Conservation (phyloP, 2,797 vertebrate genomes). For the Sebastiscus albofasciatus region DNA sequence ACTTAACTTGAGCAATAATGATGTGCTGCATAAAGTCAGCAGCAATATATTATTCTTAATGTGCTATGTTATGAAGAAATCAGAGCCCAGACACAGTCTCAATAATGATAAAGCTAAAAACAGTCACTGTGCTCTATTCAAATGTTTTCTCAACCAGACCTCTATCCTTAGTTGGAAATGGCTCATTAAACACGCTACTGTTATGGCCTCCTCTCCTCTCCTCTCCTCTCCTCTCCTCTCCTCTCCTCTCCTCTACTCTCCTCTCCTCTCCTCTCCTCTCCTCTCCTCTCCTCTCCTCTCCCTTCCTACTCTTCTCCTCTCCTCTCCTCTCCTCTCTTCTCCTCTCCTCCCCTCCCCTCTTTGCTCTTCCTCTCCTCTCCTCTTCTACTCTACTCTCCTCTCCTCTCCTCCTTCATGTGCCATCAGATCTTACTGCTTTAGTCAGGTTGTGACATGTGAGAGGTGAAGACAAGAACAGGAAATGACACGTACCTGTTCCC, state of each 20-base stretch:
- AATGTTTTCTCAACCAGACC: not conserved
- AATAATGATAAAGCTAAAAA: not conserved
- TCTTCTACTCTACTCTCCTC: not conserved
- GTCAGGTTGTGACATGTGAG: conserved; percentile 56
- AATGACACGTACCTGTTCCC: conserved; percentile 76
- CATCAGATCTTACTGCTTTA: conserved; percentile 35
- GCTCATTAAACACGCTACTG: not conserved
- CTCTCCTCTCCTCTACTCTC: not conserved
- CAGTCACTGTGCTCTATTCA: not conserved
- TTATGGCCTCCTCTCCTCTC: not conserved
- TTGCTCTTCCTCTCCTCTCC: not conserved
- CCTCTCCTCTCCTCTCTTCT: not conserved
- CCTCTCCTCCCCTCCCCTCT: not conserved
- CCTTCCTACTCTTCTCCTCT: not conserved
- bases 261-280: not conserved
- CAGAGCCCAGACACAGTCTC: not conserved
- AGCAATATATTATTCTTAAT: not conserved
- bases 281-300: not conserved
- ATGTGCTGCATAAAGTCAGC: conserved; percentile 21
- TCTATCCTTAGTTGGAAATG: not conserved
- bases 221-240: not conserved
- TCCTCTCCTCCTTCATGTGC: not conserved
- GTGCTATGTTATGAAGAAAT: not conserved
- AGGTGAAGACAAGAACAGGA: conserved; percentile 73
- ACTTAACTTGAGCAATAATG: conserved; percentile 14